phyloP scores from a whole-genome alignment of 2,888 invertebrate species.

The Hirtodrosophila trivittata region DNA sequence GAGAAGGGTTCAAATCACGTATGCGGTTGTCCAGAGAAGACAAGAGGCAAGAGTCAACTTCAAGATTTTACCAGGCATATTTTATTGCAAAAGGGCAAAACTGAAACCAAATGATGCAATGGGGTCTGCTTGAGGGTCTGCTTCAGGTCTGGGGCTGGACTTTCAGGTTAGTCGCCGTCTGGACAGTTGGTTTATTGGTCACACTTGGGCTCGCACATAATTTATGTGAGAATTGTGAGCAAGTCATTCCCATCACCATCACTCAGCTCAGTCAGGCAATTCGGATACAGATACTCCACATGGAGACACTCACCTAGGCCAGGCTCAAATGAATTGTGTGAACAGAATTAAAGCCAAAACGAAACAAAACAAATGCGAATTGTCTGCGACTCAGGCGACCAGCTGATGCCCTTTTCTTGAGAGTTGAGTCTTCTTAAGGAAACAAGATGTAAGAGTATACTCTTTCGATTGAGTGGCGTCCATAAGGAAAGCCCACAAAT shows the following conservation, averaged over 20 bases:
- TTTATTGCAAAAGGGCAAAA: conserved; percentile 71
- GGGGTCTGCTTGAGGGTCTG: conserved; percentile 4
- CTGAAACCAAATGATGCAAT: conserved; percentile 38
- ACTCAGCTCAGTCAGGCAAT: conserved; percentile 61
- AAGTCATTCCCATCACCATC: conserved; percentile 73
- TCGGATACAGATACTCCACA: conserved; percentile 29
- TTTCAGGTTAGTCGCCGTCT: conserved; percentile 59
- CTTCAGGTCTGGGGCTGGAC: conserved; percentile 9
- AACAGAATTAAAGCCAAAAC: conserved; percentile 68
- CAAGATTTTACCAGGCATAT: conserved; percentile 81
- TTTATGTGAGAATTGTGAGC: conserved; percentile 79
- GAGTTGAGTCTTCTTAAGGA: too few relatives aligned
- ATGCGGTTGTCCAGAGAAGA: conserved; percentile 54
- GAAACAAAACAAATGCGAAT: conserved; percentile 34
- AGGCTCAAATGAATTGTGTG: conserved; percentile 75
- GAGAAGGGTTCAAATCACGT: conserved; percentile 45
- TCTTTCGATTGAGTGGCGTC: conserved; percentile 7
- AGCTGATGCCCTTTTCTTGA: conserved; percentile 38
- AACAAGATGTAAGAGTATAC: too few relatives aligned
- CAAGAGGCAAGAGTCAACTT: conserved; percentile 23
- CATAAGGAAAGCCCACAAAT: conserved; percentile 65
- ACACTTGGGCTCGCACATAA: conserved; percentile 82
- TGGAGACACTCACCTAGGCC: conserved; percentile 51
- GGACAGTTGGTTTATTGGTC: conserved; percentile 81
- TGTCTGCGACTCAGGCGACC: conserved; percentile 5